Conservation (phyloP, 2,113 vertebrate species). For the Leiothrix lutea region DNA sequence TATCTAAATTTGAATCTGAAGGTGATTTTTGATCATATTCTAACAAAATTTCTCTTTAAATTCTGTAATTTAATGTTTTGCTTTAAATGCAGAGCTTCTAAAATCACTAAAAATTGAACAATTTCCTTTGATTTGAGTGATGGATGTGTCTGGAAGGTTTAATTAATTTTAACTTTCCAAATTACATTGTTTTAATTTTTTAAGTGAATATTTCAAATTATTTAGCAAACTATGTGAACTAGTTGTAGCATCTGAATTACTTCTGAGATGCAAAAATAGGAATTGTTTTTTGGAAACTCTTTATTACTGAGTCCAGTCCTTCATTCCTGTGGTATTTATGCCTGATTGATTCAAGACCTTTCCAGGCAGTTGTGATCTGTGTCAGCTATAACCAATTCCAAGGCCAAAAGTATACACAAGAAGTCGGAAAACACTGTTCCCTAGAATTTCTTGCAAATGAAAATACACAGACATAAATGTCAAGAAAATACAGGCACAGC, state of each 20-base stretch:
- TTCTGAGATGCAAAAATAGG: neutral
- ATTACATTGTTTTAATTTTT: neutral
- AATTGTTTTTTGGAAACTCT: neutral
- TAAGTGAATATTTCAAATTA: neutral
- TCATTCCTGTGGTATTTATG: neutral
- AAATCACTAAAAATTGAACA: neutral
- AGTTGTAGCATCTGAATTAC: neutral
- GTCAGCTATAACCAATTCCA: neutral
- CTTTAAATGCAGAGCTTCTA: neutral
- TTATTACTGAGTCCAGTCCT: neutral
- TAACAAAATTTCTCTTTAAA: neutral
- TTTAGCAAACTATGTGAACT: neutral
- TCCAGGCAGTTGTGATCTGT: neutral
- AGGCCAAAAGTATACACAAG: accelerated
- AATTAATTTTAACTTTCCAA: neutral
- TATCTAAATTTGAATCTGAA: neutral
- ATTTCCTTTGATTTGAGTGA: neutral
- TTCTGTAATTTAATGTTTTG: neutral
- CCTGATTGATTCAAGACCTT: neutral
- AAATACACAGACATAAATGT: neutral
- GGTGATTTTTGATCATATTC: neutral
- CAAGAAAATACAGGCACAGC: neutral
- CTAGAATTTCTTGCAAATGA: neutral
- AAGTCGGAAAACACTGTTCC: neutral
- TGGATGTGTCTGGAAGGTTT: neutral